phyloP scores from a whole-genome alignment of 2,888 invertebrate genomes.

The Odontomyia ornata region DNA sequence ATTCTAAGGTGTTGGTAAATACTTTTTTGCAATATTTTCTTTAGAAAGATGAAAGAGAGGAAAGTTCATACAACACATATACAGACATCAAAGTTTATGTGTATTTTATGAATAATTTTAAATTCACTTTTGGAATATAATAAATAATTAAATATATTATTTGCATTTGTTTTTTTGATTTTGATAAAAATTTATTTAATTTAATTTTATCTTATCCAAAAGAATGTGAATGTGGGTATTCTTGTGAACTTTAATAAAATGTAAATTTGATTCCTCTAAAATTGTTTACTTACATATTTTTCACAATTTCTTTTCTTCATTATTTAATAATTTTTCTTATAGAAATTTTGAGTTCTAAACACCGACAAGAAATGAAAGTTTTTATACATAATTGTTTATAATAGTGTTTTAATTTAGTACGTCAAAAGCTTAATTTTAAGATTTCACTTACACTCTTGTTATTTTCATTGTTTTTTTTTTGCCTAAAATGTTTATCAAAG shows the following conservation, averaged over 20 bases:
- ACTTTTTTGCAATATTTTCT: conserved; percentile 1
- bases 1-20: conserved; percentile 21
- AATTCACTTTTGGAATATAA: conserved; percentile 37
- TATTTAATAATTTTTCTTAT: conserved; percentile 29
- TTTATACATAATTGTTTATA: conserved; percentile 52
- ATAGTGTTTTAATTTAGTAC: conserved; percentile 56
- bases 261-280: background rate
- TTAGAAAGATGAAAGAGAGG: conserved; percentile 47
- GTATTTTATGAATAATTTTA: conserved; percentile 64
- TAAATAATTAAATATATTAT: conserved; percentile 40
- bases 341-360: conserved; percentile 27
- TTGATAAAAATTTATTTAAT: conserved; percentile 35
- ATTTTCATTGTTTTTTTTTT: conserved; percentile 45
- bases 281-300: conserved; percentile 51
- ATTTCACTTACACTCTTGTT: conserved; percentile 51
- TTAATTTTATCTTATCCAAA: conserved; percentile 17
- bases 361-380: conserved; percentile 47
- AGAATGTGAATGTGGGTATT: conserved; percentile 7
- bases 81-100: conserved; percentile 56
- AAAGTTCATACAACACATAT: conserved; percentile 50
- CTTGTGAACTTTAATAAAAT: background rate
- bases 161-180: conserved; percentile 35
- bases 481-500: conserved; percentile 57
- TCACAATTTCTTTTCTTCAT: conserved; percentile 44
- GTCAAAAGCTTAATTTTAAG: conserved; percentile 62